phyloP scores from a whole-genome alignment of 2,797 vertebrate genomes.

The Lates japonicus region DNA sequence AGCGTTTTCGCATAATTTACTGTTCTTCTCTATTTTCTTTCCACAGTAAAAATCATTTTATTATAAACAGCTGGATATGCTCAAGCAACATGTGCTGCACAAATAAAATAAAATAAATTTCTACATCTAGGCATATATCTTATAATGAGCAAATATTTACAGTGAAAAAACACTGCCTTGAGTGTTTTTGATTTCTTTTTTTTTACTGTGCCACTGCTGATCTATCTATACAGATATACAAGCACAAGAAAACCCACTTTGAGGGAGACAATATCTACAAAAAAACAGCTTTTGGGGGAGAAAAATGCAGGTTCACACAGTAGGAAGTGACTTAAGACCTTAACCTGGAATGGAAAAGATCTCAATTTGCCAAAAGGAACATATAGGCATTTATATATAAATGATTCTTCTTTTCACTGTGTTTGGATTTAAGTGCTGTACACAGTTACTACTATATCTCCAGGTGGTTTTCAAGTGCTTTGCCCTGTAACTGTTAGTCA shows the following conservation, averaged over 20 bases:
- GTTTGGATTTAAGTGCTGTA: slow-evolving; percentile 65
- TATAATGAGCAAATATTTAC: slow-evolving; percentile 78
- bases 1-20: slow-evolving; percentile 67
- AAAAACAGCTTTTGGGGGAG: slow-evolving; percentile 50
- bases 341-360: slow-evolving; percentile 64
- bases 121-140: slow-evolving; percentile 67
- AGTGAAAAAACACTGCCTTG: slow-evolving; percentile 59
- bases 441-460: slow-evolving; percentile 51
- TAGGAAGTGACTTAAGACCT: slow-evolving; percentile 51
- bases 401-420: slow-evolving; percentile 26
- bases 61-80: slow-evolving; percentile 64
- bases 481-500: slow-evolving; percentile 36
- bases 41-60: slow-evolving; percentile 56
- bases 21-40: slow-evolving; percentile 47
- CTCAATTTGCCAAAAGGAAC: slow-evolving; percentile 56
- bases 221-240: slow-evolving; percentile 48
- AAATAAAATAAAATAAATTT: slow-evolving; percentile 65
- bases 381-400: slow-evolving; percentile 39
- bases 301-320: slow-evolving; percentile 65
- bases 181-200: slow-evolving; percentile 60
- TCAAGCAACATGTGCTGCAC: slow-evolving; percentile 69
- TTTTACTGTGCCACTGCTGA: slow-evolving; percentile 52
- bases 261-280: slow-evolving; percentile 60
- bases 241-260: slow-evolving; percentile 31
- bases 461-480: slow-evolving; percentile 67